phyloP scores from a whole-genome alignment of 1,140 invertebrate genomes.

The Homarus americanus region DNA sequence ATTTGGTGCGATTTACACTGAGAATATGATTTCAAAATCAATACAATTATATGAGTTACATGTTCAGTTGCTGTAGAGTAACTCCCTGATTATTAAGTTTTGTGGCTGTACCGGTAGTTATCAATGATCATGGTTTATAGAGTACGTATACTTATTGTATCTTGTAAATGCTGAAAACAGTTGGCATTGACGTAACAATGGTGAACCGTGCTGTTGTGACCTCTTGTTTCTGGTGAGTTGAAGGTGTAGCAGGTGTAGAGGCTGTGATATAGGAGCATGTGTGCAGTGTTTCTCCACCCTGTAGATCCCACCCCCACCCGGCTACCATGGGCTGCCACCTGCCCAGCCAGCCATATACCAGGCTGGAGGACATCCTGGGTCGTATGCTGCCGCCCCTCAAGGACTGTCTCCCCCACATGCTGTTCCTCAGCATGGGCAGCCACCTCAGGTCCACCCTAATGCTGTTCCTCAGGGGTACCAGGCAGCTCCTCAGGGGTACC shows the following conservation, averaged over 20 bases:
- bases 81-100: not conserved
- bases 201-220: not conserved
- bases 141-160: not conserved
- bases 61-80: no score
- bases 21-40: no score
- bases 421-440: constrained; percentile 20
- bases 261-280: not conserved
- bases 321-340: constrained; percentile 56
- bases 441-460: constrained; percentile 67
- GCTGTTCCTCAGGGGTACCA: constrained; percentile 72
- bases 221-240: not conserved
- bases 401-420: constrained; percentile 53
- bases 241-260: not conserved
- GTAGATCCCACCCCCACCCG: constrained; percentile 72
- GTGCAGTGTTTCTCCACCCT: constrained; percentile 44
- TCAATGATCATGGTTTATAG: no score
- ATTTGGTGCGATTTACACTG: no score
- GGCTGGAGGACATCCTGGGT: constrained; percentile 53
- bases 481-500: constrained; percentile 69
- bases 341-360: constrained; percentile 72
- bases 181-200: not conserved
- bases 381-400: constrained; percentile 58
- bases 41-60: no score
- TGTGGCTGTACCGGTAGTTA: not conserved
- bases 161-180: not conserved